Base-by-base conservation (phyloP, 2,113 vertebrate genomes). In the Rhinolophus ferrumequinum region DNA sequence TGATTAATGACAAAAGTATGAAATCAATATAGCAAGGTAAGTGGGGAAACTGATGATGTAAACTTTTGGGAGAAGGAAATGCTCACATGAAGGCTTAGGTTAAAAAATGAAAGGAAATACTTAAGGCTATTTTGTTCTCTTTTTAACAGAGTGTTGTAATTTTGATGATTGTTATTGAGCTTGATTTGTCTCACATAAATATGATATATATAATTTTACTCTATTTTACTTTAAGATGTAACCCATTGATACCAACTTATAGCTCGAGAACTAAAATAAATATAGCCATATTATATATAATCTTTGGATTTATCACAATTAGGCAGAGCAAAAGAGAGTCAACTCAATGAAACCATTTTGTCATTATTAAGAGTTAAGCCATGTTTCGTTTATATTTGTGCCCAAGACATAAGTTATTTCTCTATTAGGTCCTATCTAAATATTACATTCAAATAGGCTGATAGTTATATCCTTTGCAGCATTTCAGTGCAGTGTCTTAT, bases 1-100 rank as follows among this genome's bases (percentile, higher is more conserved):
- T 89, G 83, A 88, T 73, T 92, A 93, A 97, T 95, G 94, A 85
- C 58, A 81, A 35, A 86, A 56, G n/a, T 44, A 81, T 84, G 50
- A 95, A 93, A 84, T 96, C 75, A 79, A 77, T 52, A 87, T 1
- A 96, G 35, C 56, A 81, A 89, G 77, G 82, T 67, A 94, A 91
- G 35, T 54, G 92, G 84, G 50, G 52, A 81, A 93, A 90, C 8
- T n/a, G 85, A 75, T 69, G n/a, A 84, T 66, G 6, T 33, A 60
- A 69, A 73, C 82, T 75, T 72, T 77, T 28, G 47, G 9, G 67
- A 38, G 10, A 75, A 70, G 69, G 16, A 82, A 88, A 89, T 47
- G 33, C 13, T 84, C 41, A 84, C 2, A 1, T n/a, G 2, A 3
- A 33, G 47, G 24, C 24, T 93, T 54, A 83, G 72, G 19, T 47